These are phyloP conservation scores for Gisinianus flammeolus DNA, from an alignment of 2,888 invertebrate species.

Conservation along the genomic window DNA sequence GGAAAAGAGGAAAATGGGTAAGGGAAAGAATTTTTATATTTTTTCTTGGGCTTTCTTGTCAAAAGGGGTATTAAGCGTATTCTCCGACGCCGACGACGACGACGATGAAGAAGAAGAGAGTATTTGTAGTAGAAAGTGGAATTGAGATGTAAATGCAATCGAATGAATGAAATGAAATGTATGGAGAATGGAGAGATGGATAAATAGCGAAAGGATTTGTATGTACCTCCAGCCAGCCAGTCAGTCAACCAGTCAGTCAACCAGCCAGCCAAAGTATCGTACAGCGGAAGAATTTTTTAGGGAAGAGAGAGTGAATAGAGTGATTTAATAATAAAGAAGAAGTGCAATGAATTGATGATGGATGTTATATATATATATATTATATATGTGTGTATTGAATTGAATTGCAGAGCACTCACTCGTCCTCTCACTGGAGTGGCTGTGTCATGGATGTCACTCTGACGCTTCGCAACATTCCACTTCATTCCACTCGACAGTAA, in stretches of 20 bases:
- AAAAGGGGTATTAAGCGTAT: no score
- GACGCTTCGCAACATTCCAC: not conserved
- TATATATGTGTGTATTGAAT: not conserved
- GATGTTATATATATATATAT: not conserved
- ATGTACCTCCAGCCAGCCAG: no score
- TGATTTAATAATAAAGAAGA: slow-evolving; percentile 6
- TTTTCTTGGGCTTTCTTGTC: no score
- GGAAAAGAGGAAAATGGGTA: not conserved
- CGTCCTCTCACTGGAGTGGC: slow-evolving; percentile 71
- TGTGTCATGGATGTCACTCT: slow-evolving; percentile 59
- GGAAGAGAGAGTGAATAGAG: not conserved
- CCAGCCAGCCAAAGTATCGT: no score
- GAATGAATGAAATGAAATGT: no score
- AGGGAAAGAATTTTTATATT: no score
- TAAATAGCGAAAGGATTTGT: not conserved
- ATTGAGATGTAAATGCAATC: no score
- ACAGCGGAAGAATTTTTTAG: no score
- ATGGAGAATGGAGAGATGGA: not conserved
- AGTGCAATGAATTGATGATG: slow-evolving; percentile 3
- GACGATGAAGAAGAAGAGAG: not conserved
- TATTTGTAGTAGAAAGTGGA: not conserved
- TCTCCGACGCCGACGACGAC: not conserved
- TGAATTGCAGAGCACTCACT: slow-evolving; percentile 66
- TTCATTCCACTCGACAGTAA: slow-evolving; percentile 25
- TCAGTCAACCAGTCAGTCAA: no score